Conservation (phyloP, 2,888 invertebrate genomes). For the Epistrophella euchroma region DNA sequence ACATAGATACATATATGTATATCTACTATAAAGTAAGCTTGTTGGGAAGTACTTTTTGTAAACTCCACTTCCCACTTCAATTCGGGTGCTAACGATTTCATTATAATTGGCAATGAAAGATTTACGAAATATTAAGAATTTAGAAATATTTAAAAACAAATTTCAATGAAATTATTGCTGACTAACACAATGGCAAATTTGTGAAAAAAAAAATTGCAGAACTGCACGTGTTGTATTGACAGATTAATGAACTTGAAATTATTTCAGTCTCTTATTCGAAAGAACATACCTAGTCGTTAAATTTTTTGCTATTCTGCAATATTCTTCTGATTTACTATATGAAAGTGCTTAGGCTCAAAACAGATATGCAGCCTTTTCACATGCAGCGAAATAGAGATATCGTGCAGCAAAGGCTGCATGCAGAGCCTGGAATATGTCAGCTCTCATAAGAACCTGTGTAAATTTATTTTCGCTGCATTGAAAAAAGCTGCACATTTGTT, state of each 20-base stretch:
- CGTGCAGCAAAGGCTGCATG: no score
- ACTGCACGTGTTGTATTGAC: not conserved
- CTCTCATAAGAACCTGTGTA: no score
- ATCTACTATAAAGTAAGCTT: no score
- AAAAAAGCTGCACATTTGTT: no score
- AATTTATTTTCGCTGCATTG: no score
- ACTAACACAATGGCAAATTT: not conserved
- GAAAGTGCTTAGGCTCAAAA: not conserved
- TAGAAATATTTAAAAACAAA: constrained; percentile 46
- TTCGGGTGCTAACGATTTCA: constrained; percentile 44
- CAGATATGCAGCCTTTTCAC: no score
- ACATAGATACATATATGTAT: no score
- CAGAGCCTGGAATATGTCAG: no score
- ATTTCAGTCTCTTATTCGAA: not conserved
- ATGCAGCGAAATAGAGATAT: no score
- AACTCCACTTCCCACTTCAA: constrained; percentile 11
- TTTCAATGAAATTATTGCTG: constrained; percentile 25
- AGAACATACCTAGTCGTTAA: not conserved
- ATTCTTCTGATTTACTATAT: not conserved
- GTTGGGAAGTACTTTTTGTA: not conserved
- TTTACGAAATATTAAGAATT: constrained; percentile 62
- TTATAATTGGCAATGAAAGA: constrained; percentile 48
- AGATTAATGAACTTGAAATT: constrained; percentile 8
- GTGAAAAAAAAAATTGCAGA: not conserved
- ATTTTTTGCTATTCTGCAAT: not conserved